phyloP scores from a whole-genome alignment of 1,140 invertebrate genomes.

The Bombus picipes region DNA sequence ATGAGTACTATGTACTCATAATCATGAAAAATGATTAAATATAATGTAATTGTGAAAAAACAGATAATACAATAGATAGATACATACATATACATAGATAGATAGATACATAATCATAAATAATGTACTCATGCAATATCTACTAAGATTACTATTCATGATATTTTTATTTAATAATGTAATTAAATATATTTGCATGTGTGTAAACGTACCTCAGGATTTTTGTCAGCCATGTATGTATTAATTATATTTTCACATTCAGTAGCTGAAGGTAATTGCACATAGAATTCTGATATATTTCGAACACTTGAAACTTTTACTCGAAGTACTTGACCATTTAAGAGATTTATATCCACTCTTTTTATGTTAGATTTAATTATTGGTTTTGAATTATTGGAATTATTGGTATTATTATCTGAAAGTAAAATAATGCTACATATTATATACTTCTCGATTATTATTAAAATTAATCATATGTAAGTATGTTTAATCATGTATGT shows the following conservation, averaged over 20 bases:
- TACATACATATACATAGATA: too few relatives aligned
- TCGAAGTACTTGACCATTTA: conserved; percentile 76
- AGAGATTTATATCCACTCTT: conserved; percentile 74
- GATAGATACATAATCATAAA: not conserved
- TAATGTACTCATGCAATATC: not conserved
- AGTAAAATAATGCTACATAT: conserved; percentile 19
- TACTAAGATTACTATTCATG: not conserved
- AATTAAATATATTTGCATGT: conserved; percentile 7
- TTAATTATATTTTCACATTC: conserved; percentile 67
- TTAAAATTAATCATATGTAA: not conserved
- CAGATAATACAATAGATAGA: too few relatives aligned
- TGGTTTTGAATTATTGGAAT: conserved; percentile 8
- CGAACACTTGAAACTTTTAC: conserved; percentile 76
- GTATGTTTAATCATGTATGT: not conserved
- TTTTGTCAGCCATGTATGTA: conserved; percentile 69
- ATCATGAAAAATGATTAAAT: too few relatives aligned
- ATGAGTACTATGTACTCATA: too few relatives aligned
- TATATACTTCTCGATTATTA: not conserved
- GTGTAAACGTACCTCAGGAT: conserved; percentile 69
- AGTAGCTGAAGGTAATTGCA: conserved; percentile 76
- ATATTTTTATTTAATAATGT: conserved; percentile 12
- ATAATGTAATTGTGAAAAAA: too few relatives aligned
- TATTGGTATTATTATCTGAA: conserved; percentile 42
- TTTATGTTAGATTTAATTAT: conserved; percentile 33
- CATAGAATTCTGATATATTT: conserved; percentile 75